Percentiles rank a stretch among this genome's conserved stretches.
Evolutionary conservation across 2,888 invertebrate genomes (phyloP).

Genomic region (Dusona sp.): DNA sequence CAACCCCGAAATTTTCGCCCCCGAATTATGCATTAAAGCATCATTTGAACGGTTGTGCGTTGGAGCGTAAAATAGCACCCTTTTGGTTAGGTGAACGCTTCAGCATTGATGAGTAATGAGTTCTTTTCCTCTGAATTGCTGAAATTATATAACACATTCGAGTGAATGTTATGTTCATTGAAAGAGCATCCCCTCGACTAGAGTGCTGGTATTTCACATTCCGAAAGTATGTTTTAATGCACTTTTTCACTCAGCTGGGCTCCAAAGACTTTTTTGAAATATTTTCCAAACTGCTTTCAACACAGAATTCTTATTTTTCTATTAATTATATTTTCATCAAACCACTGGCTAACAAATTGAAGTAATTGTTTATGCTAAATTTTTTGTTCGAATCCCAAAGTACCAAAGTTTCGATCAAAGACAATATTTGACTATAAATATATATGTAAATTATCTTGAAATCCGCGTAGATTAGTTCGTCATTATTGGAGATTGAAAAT

Average conservation of each 20-base stretch:
- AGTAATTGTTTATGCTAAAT: background rate
- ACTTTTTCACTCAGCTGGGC: background rate
- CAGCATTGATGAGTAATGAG: background rate
- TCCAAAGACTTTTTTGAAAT: background rate
- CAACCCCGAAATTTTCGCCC: background rate
- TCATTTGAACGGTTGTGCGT: background rate
- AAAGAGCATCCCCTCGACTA: conserved; percentile 8
- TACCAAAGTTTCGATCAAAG: background rate
- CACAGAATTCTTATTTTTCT: background rate
- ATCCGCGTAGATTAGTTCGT: background rate
- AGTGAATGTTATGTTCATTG: conserved; percentile 12
- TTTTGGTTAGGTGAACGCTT: conserved; percentile 3
- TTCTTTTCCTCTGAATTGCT: conserved; percentile 4
- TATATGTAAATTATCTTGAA: background rate
- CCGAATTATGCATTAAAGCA: background rate
- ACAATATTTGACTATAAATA: background rate
- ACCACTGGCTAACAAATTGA: background rate
- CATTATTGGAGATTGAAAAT: background rate
- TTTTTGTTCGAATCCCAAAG: background rate
- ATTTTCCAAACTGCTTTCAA: no score
- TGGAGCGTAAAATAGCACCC: background rate
- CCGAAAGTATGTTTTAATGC: conserved; percentile 1
- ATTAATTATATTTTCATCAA: background rate
- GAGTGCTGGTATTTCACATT: background rate
- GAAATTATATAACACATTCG: conserved; percentile 13